phyloP scores from a whole-genome alignment of 2,113 vertebrate species.

The Sterna hirundo region DNA sequence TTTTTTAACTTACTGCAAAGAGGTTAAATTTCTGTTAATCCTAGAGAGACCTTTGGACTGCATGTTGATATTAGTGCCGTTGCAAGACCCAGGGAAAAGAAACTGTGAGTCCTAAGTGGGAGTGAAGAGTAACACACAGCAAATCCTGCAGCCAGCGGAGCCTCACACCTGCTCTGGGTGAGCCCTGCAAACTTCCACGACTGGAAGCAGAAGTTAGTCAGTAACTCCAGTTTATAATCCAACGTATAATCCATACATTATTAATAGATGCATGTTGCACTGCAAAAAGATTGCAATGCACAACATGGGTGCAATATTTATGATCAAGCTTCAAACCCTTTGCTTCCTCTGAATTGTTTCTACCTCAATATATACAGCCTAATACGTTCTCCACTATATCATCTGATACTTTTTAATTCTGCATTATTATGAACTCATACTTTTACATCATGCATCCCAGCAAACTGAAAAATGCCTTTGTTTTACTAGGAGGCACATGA shows the following conservation, averaged over 20 bases:
- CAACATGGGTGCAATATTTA: neutral
- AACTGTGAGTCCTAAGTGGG: fast-evolving
- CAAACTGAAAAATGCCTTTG: neutral
- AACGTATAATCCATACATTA: neutral
- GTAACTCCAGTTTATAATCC: too few species aligned
- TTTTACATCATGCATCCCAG: neutral
- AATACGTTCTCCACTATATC: neutral
- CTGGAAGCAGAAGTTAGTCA: neutral
- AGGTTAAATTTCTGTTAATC: neutral
- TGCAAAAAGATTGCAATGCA: neutral
- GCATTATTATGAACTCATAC: neutral
- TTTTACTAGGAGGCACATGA: neutral
- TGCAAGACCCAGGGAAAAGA: neutral
- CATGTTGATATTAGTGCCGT: fast-evolving
- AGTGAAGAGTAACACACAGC: neutral
- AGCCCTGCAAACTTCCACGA: fast-evolving
- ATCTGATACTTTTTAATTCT: neutral
- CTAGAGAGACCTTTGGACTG: neutral
- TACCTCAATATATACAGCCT: neutral
- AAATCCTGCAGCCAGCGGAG: neutral
- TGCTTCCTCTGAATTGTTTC: neutral
- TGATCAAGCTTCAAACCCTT: neutral
- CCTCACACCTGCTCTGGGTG: fast-evolving
- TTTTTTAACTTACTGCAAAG: neutral
- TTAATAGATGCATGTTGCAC: neutral